Conservation (phyloP, 2,888 invertebrate species). For the Xylocampa areola region DNA sequence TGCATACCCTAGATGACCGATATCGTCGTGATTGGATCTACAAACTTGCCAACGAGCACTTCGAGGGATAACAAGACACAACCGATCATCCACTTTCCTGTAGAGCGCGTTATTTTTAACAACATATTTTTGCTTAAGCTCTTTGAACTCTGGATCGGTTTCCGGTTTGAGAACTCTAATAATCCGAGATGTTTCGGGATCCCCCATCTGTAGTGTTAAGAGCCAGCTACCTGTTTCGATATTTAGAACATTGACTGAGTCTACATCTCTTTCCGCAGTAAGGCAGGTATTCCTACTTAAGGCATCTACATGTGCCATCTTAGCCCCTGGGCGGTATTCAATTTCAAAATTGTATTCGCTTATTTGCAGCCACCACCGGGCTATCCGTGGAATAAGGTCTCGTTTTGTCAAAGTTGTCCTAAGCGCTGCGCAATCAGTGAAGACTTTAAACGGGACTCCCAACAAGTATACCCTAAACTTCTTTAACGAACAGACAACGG, state of each 20-base stretch:
- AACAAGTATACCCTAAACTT: conserved; percentile 11
- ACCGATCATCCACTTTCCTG: conserved; percentile 2
- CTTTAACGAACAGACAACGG: too few relatives aligned
- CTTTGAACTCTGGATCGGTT: not conserved
- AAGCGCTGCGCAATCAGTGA: conserved; percentile 3
- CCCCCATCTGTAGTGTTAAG: conserved; percentile 11
- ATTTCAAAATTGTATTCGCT: conserved; percentile 9
- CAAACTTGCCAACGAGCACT: conserved; percentile 17
- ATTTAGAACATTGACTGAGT: not conserved
- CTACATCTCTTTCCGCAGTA: too few relatives aligned
- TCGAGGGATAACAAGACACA: conserved; percentile 10
- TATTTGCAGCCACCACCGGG: conserved; percentile 11
- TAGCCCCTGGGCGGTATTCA: conserved; percentile 2
- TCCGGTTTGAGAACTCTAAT: conserved; percentile 5
- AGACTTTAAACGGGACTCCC: not conserved
- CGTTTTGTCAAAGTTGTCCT: conserved; percentile 9
- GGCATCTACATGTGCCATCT: conserved; percentile 11
- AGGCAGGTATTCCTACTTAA: conserved; percentile 3
- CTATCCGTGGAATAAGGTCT: conserved; percentile 10
- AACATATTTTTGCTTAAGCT: conserved; percentile 5
- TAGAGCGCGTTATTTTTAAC: conserved; percentile 7
- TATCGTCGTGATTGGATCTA: conserved; percentile 17
- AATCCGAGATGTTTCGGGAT: conserved; percentile 10
- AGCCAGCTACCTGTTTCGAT: conserved; percentile 20
- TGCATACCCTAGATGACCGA: conserved; percentile 17